Evolutionary conservation across 2,888 invertebrate genomes (phyloP).

Genomic region (Lithophane leautieri): DNA sequence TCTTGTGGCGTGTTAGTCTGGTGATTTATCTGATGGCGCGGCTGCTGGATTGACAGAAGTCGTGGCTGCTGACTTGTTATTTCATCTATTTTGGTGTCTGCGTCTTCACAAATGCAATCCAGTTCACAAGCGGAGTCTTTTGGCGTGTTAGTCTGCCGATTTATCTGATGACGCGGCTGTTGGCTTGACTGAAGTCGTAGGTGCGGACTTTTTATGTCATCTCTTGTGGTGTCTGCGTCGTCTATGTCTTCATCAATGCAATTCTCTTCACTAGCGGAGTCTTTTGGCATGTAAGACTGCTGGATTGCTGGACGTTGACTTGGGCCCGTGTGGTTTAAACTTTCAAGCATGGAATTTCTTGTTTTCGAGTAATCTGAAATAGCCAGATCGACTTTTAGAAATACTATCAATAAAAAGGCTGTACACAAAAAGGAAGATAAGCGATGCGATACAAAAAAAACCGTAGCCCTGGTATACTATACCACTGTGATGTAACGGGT

Average conservation of each 20-base stretch:
- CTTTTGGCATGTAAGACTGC: not conserved
- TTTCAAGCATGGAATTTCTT: not conserved
- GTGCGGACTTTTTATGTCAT: not conserved
- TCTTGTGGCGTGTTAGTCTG: no score
- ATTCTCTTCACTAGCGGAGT: not conserved
- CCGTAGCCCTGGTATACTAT: no score
- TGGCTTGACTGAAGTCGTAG: not conserved
- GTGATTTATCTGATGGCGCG: not conserved
- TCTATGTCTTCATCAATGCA: not conserved
- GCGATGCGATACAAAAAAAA: no score
- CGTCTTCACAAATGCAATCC: no score
- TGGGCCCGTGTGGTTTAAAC: not conserved
- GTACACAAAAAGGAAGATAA: no score
- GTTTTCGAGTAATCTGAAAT: conserved; percentile 9
- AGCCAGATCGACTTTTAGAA: not conserved
- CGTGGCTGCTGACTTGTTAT: not conserved
- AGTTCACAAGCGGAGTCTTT: no score
- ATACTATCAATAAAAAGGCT: not conserved
- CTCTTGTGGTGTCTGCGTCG: not conserved
- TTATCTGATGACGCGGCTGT: not conserved
- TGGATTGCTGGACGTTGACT: not conserved
- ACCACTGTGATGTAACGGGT: no score
- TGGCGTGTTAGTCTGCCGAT: not conserved
- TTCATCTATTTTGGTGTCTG: not conserved
- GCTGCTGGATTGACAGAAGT: no score